phyloP scores from a whole-genome alignment of 2,888 invertebrate genomes.

The Lypha dubia region DNA sequence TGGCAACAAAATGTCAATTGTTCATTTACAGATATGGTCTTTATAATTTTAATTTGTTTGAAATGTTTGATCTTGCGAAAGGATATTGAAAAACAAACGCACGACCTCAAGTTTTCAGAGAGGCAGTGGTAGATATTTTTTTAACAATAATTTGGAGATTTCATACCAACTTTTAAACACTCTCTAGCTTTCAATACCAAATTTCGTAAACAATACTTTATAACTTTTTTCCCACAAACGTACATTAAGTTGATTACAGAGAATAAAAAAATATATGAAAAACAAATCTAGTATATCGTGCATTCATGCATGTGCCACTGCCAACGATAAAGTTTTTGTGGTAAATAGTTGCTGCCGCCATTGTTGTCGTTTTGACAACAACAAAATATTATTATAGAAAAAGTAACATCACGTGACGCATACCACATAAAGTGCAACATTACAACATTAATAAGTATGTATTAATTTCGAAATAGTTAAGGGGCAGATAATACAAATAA shows the following conservation, averaged over 20 bases:
- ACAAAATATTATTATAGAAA: conserved; percentile 45
- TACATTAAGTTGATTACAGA: neutral
- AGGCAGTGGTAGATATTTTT: no score
- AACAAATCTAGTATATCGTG: conserved; percentile 45
- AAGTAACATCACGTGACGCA: conserved; percentile 67
- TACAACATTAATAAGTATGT: conserved; percentile 21
- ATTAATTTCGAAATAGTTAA: conserved; percentile 36
- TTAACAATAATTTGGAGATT: no score
- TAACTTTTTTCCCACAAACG: neutral
- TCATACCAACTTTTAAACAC: no score
- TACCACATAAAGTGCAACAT: conserved; percentile 40
- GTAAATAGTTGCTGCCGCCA: conserved; percentile 27
- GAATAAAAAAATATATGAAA: conserved; percentile 9
- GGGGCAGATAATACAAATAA: conserved; percentile 29
- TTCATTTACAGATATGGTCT: no score
- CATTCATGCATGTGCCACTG: conserved; percentile 54
- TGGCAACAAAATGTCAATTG: no score
- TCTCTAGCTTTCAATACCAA: neutral
- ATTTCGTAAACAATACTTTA: neutral
- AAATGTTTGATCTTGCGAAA: no score
- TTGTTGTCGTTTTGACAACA: conserved; percentile 28
- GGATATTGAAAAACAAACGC: no score
- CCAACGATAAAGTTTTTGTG: conserved; percentile 40
- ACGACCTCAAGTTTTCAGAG: no score
- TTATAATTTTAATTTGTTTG: no score